Conservation (phyloP, 2,797 vertebrate species). For the Psittacula echo region DNA sequence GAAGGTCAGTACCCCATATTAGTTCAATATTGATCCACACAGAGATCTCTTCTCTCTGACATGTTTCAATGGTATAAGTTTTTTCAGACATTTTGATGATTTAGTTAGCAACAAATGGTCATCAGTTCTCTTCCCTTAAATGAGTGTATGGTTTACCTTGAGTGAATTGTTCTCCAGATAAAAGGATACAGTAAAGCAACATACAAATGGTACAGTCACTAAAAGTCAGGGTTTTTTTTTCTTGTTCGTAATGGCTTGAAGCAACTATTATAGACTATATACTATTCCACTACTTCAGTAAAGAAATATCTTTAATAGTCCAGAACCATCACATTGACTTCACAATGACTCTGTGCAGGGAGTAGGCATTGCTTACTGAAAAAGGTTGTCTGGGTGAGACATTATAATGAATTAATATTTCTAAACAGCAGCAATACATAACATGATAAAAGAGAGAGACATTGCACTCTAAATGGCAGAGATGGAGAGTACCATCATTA, state of each 20-base stretch:
- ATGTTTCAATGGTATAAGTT: neutral
- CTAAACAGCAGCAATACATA: neutral
- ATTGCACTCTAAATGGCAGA: neutral
- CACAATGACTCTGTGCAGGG: neutral
- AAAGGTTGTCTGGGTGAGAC: neutral
- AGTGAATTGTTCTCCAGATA: neutral
- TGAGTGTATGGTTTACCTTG: neutral
- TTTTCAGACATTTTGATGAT: neutral
- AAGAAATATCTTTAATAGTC: neutral
- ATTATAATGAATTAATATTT: neutral
- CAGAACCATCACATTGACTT: neutral
- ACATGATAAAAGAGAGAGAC: neutral
- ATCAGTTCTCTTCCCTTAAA: neutral
- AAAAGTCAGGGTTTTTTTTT: accelerated
- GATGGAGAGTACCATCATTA: neutral
- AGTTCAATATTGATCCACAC: neutral
- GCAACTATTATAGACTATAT: neutral
- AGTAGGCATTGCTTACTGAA: neutral
- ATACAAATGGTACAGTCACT: neutral
- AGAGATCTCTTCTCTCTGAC: neutral
- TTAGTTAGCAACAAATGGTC: neutral
- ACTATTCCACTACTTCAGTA: neutral
- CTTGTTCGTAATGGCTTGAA: neutral
- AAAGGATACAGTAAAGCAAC: neutral
- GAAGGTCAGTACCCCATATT: neutral